Percentiles rank a stretch among this genome's conserved stretches.
Conservation (phyloP, 2,888 invertebrate species). For the Plusia festucae region DNA sequence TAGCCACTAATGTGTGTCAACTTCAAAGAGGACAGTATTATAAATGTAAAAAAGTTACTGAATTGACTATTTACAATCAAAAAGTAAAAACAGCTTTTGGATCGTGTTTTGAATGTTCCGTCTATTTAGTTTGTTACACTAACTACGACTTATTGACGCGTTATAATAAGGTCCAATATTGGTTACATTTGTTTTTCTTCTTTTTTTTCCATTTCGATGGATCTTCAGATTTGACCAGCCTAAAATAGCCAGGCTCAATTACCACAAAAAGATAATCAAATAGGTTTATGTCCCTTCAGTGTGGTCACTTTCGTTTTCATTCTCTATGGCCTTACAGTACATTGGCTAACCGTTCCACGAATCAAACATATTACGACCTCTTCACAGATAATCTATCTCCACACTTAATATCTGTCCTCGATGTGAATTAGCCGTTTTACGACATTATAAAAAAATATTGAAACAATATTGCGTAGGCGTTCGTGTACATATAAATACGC, state of each 20-base stretch:
- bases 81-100: too few species aligned
- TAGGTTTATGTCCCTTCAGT: neutral
- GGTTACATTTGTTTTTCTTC: too few species aligned
- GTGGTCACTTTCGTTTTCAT: neutral
- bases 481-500: conserved; percentile 50
- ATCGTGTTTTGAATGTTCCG: too few species aligned
- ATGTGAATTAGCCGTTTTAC: conserved; percentile 58
- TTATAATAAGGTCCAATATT: too few species aligned
- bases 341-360: conserved; percentile 41
- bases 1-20: neutral
- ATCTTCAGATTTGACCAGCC: too few species aligned
- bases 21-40: neutral
- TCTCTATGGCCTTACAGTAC: neutral
- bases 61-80: too few species aligned
- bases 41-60: neutral
- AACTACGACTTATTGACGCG: too few species aligned
- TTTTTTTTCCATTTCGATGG: too few species aligned
- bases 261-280: too few species aligned
- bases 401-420: conserved; percentile 56
- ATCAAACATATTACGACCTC: conserved; percentile 50
- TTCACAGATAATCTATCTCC: conserved; percentile 52
- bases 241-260: too few species aligned
- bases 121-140: too few species aligned
- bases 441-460: conserved; percentile 53
- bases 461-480: conserved; percentile 58